Conservation (phyloP, 2,888 invertebrate genomes). For the Zootermopsis nevadensis region DNA sequence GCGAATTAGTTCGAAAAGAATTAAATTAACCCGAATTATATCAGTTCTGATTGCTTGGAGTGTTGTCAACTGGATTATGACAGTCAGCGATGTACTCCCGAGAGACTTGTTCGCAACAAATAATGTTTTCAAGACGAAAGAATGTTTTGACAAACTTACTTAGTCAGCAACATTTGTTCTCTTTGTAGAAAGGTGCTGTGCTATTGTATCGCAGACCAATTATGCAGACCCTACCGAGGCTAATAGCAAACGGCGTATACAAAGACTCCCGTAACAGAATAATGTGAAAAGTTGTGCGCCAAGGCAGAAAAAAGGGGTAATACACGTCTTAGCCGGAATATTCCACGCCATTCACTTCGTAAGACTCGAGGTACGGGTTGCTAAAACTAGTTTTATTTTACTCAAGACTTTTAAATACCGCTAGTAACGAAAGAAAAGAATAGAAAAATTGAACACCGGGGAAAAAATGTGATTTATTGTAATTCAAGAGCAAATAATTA, state of each 20-base stretch:
- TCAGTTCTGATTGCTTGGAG: too few species aligned
- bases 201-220: background rate
- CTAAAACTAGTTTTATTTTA: too few species aligned
- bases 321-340: background rate
- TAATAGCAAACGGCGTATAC: background rate
- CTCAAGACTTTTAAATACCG: too few species aligned
- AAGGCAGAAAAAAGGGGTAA: too few species aligned
- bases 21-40: too few species aligned
- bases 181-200: background rate
- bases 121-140: background rate
- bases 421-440: too few species aligned
- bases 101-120: background rate
- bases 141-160: background rate
- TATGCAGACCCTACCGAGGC: background rate
- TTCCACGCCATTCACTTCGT: background rate
- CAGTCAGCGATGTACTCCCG: background rate
- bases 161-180: background rate
- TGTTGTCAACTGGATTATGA: too few species aligned
- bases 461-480: too few species aligned
- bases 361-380: too few species aligned
- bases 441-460: too few species aligned
- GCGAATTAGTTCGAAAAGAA: too few species aligned
- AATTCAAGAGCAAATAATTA: too few species aligned
- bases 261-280: background rate
- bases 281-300: background rate